Base-by-base conservation (phyloP, 1,140 invertebrate genomes). In the Oreohelix idahoensis region DNA sequence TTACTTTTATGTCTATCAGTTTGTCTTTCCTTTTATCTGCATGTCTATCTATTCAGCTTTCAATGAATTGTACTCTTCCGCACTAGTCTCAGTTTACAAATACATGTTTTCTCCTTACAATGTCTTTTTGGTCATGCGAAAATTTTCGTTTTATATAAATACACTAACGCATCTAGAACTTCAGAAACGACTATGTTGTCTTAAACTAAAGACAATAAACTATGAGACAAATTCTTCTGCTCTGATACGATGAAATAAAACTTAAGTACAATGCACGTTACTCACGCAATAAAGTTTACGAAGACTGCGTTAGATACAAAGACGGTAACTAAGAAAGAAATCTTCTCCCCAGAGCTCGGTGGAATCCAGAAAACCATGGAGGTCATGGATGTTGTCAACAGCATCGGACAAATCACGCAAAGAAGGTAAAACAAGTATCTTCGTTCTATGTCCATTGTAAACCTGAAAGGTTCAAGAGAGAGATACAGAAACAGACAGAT, bases 211-310 rank as follows among this genome's bases (percentile, higher is more conserved):
- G 8, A 73, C 38, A 5, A 73, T 73, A 8, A 26, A n/a, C n/a
- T n/a, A n/a, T n/a, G n/a, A n/a, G n/a, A n/a, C n/a, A n/a, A n/a
- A n/a, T n/a, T n/a, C n/a, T n/a, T n/a, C n/a, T n/a, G n/a, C n/a
- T n/a, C n/a, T n/a, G n/a, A n/a, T n/a, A n/a, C n/a, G n/a, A n/a
- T n/a, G n/a, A n/a, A n/a, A n/a, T n/a, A n/a, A n/a, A n/a, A n/a
- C n/a, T n/a, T n/a, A n/a, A n/a, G 71, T 73, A 8, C 38, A 26
- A n/a, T n/a, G 20, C 4, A 66, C 5, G 20, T 32, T 42, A 75
- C 73, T 75, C 39, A 75, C 73, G 42, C 73, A 32, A 75, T 75
- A 49, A 75, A 75, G 73, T 75, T 75, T 20, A 75, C 38, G 39
- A 75, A 75, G 10, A 75, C 73, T 8, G 39, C 39, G n/a, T 39